These are phyloP conservation scores for Cheilosia vernalis DNA, from an alignment of 2,888 invertebrate genomes.

Conservation along the genomic window DNA sequence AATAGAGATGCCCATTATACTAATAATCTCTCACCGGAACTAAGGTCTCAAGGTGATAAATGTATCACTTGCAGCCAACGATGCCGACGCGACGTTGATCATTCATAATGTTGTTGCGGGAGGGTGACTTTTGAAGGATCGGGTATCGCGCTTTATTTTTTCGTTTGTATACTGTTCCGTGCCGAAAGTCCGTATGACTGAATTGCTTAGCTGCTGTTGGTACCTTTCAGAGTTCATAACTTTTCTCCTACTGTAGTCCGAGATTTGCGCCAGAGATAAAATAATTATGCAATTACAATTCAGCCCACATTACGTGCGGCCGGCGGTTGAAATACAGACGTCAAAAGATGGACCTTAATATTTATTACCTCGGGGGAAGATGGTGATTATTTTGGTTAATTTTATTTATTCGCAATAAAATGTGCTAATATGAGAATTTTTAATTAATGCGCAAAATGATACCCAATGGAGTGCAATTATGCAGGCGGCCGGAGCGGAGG, in stretches of 20 bases:
- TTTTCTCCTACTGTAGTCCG: conserved; percentile 22
- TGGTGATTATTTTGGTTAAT: conserved; percentile 43
- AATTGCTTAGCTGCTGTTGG: conserved; percentile 29
- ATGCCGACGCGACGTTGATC: conserved; percentile 50
- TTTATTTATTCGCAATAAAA: conserved; percentile 29
- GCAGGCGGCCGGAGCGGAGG: conserved; percentile 21
- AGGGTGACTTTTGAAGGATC: conserved; percentile 37
- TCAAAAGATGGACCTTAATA: conserved; percentile 32
- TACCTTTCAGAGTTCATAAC: not conserved
- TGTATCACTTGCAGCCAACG: conserved; percentile 53
- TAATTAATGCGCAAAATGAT: conserved; percentile 61
- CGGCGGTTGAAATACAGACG: conserved; percentile 30
- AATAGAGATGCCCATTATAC: conserved; percentile 47
- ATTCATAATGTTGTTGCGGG: conserved; percentile 35
- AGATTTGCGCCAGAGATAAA: conserved; percentile 34
- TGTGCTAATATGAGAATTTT: conserved; percentile 33
- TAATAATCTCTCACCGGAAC: conserved; percentile 48
- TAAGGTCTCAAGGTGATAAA: conserved; percentile 64
- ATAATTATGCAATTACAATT: conserved; percentile 59
- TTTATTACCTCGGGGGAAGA: conserved; percentile 41
- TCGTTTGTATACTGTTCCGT: conserved; percentile 43
- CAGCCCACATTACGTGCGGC: conserved; percentile 38
- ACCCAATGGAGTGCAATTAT: conserved; percentile 21
- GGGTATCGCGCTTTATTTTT: conserved; percentile 8
- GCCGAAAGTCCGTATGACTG: conserved; percentile 1